Percentiles rank a stretch among this genome's conserved stretches.
Conservation (phyloP, 2,797 vertebrate genomes). For the Scolopax rusticola region DNA sequence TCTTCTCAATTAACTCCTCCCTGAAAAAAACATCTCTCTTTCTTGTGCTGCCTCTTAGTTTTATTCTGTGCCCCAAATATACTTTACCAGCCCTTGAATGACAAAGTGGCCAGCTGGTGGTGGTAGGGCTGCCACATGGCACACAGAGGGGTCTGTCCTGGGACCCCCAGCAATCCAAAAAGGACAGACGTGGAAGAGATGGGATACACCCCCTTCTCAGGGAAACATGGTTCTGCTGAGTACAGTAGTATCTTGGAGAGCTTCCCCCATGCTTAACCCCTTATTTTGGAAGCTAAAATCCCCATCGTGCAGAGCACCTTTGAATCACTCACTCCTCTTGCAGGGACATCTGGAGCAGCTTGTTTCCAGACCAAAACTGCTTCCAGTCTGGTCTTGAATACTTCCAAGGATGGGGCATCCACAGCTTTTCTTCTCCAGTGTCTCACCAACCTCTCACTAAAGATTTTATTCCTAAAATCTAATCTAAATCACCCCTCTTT, state of each 20-base stretch:
- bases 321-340: neutral
- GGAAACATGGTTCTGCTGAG: neutral
- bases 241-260: neutral
- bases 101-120: neutral
- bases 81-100: neutral
- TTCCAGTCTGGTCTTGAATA: too few relatives aligned
- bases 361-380: too few relatives aligned
- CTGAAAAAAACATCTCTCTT: neutral
- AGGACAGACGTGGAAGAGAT: neutral
- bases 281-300: neutral
- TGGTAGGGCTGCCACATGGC: neutral
- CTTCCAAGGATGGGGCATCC: too few relatives aligned
- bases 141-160: accelerated
- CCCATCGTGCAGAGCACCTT: accelerated
- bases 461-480: too few relatives aligned
- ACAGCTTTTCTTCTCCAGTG: too few relatives aligned
- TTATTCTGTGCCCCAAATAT: neutral
- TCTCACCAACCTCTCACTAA: too few relatives aligned
- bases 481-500: too few relatives aligned
- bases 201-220: neutral
- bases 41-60: neutral
- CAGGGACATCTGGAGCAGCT: too few relatives aligned
- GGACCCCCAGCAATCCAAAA: neutral
- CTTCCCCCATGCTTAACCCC: neutral
- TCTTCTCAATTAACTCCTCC: neutral